Base-by-base conservation (phyloP, 2,113 vertebrate genomes). In the Hemibagrus wyckioides region DNA sequence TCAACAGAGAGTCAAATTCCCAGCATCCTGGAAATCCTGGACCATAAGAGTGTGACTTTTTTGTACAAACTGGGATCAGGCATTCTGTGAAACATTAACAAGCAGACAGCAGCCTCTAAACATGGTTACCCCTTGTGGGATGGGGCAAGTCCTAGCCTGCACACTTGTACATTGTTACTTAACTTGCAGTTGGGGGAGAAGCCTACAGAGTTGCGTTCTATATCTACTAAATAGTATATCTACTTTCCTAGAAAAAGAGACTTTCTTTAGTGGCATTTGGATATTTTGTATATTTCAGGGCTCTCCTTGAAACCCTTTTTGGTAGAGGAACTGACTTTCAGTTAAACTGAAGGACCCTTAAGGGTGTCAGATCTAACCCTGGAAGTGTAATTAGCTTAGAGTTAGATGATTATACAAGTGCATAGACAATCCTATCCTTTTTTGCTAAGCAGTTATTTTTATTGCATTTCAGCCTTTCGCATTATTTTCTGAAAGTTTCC, bases 401-500 rank as follows among this genome's bases (percentile, higher is more conserved):
- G 69, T 84, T 87, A 56, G 28, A 69, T 28, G 11, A 54, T n/a
- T 76, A 80, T 56, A 69, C 9, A 82, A 75, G 13, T 82, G 86
- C 86, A 82, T 50, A 75, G 86, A 87, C 86, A 87, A 86, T 86
- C 86, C n/a, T 50, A 69, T 52, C 30, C 52, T 44, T 81, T 14
- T 39, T n/a, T 48, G 28, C 17, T 30, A 67, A 28, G 25, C 59
- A 76, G 23, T 82, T 82, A 36, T 59, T 87, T n/a, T 73, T 1
- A 63, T 28, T 86, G 61, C 33, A 17, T 81, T 65, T 59, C 17
- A 83, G 41, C 19, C 67, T 90, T 11, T 87, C 48, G 81, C n/a
- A n/a, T n/a, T 0, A 28, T 75, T 17, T 61, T 30, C 57, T 57
- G 2, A 76, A 67, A 36, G n/a, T 87, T 83, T 61, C 63, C 59